A percentile compares a stretch with the other conserved stretches of the same genome.
phyloP scores from a whole-genome alignment of 64 coral and sea anemone genomes.

The Hydrozoanthus tunicans region DNA sequence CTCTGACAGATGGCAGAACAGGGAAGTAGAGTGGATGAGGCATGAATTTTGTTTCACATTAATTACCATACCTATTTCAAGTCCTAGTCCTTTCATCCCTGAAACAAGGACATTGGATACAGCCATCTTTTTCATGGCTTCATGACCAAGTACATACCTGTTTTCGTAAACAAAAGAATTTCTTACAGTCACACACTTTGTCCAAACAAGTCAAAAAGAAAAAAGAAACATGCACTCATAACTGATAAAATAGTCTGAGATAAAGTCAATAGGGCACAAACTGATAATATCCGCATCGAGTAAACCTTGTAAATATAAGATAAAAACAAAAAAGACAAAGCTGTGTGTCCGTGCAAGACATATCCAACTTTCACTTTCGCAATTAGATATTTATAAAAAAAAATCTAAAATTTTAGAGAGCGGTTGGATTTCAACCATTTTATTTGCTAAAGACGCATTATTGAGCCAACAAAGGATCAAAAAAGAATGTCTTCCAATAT shows the following conservation, averaged over 20 bases:
- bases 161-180: neutral
- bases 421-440: too few relatives aligned
- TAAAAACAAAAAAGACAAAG: neutral
- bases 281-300: too few relatives aligned
- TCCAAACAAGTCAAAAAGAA: neutral
- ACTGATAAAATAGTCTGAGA: too few relatives aligned
- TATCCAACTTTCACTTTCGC: conserved; percentile 15
- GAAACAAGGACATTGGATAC: conserved; percentile 93
- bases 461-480: too few relatives aligned
- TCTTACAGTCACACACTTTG: neutral
- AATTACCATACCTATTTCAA: conserved; percentile 88
- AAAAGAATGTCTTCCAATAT: too few relatives aligned
- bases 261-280: too few relatives aligned
- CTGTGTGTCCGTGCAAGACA: neutral
- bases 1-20: neutral
- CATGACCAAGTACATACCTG: conserved; percentile 98
- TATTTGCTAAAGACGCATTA: too few relatives aligned
- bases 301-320: neutral
- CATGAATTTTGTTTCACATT: neutral
- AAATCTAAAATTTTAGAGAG: too few relatives aligned
- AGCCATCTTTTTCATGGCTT: conserved; percentile 99
- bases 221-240: neutral
- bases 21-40: neutral
- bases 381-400: neutral
- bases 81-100: conserved; percentile 91